phyloP scores from a whole-genome alignment of 2,113 vertebrate species.

The Nycticryphes semicollaris region DNA sequence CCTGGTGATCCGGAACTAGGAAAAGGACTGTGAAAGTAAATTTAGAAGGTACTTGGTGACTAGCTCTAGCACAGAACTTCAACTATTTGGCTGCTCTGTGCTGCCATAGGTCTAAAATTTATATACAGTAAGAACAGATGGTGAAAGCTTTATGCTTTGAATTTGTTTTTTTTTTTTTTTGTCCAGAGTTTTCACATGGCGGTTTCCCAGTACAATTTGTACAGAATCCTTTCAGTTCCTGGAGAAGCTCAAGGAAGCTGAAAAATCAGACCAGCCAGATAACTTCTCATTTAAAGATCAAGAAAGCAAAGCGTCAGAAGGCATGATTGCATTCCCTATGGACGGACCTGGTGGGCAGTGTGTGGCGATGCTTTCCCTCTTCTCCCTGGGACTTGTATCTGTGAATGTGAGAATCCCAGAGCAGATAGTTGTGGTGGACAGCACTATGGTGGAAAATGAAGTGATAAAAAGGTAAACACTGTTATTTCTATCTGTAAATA shows the following conservation, averaged over 20 bases:
- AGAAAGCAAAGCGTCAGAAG: constrained; percentile 47
- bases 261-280: constrained; percentile 66
- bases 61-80: neutral
- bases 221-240: constrained; percentile 86
- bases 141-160: neutral
- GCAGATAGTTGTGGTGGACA: constrained; percentile 95
- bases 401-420: constrained; percentile 87
- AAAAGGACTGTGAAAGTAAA: neutral
- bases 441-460: constrained; percentile 87
- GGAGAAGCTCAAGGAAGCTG: constrained; percentile 68
- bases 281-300: constrained; percentile 77
- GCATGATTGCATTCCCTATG: constrained; percentile 81
- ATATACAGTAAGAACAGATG: neutral
- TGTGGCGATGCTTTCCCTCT: constrained; percentile 78
- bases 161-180: neutral
- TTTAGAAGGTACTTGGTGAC: neutral
- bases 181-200: constrained; percentile 88
- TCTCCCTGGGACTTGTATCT: constrained; percentile 85
- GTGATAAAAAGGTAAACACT: constrained; percentile 80
- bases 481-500: neutral
- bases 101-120: neutral
- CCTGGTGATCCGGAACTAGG: neutral
- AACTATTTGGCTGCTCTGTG: neutral
- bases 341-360: constrained; percentile 89
- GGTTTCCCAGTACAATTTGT: constrained; percentile 85